Evolutionary conservation across 2,797 vertebrate genomes (phyloP).

Genomic region (Darevskia mixta): DNA sequence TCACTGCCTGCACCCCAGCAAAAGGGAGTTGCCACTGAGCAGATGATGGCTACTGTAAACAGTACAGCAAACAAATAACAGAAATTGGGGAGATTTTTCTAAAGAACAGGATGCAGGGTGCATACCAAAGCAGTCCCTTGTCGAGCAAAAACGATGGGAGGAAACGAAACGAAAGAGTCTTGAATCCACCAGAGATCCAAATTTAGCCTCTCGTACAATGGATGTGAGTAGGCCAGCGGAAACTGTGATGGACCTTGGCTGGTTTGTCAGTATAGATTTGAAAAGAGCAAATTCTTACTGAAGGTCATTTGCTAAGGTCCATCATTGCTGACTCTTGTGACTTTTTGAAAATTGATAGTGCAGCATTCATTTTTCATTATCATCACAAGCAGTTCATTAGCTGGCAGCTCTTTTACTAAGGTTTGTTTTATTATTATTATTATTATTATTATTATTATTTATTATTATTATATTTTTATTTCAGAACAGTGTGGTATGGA

Average conservation of each 20-base stretch:
- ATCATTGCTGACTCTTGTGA: neutral
- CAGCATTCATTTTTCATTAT: neutral
- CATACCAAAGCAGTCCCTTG: neutral
- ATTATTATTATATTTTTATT: neutral
- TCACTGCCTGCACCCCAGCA: neutral
- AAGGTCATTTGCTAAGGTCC: slow-evolving; percentile 8
- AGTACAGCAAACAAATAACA: neutral
- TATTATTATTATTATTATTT: no score
- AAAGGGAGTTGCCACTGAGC: neutral
- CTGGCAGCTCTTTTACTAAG: neutral
- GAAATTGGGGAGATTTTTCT: neutral
- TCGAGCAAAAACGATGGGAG: neutral
- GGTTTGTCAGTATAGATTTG: neutral
- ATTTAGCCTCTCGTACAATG: slow-evolving; percentile 24
- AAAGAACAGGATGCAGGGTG: neutral
- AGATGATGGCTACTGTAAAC: no score
- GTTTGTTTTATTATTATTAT: neutral
- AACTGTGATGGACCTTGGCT: neutral
- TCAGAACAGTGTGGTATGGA: neutral
- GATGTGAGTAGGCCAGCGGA: neutral
- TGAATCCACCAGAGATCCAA: neutral
- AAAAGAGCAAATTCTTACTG: neutral
- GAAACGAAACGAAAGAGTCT: neutral
- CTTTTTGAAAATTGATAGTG: neutral
- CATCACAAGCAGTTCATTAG: neutral